Base-by-base conservation (phyloP, 2,888 invertebrate species). In the Napeogenes inachia region DNA sequence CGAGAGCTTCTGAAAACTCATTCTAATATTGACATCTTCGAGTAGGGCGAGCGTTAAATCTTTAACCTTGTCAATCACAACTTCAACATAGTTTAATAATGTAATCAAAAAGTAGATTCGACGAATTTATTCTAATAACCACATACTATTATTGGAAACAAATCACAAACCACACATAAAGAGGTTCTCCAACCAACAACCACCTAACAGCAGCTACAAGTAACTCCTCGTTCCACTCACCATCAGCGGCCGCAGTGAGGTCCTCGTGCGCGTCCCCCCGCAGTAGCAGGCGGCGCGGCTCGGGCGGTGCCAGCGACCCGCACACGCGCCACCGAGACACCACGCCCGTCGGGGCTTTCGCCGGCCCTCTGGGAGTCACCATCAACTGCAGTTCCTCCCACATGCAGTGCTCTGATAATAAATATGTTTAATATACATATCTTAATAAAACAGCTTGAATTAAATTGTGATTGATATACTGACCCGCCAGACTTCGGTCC, bases 271-370 rank as follows among this genome's bases (percentile, higher is more conserved):
- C 1, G 61, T 30, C 35, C 76, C 67, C 62, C 71, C 64, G 12
- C 79, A 74, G 62, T 46, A 64, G n/a, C 79, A 71, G 1, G 13
- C 61, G 45, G 4, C 62, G 62, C 13, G 63, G 33, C 58, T 66
- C 71, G 21, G 71, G 65, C 65, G 81, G 84, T 8, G 75, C 60
- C 54, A 89, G 83, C 4, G 72, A 68, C 4, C 91, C 90, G 70
- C 89, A 90, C 64, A 85, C 88, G 21, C 84, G 81, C 90, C 90
- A 91, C 53, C 84, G 76, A 0, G 81, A 73, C 53, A 73, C 84
- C 42, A 64, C 73, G 2, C 66, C 76, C 5, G 45, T 61, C 2
- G 72, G 69, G 2, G 70, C 60, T 0, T 65, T 55, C 6, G 71
- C 73, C 1, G 77, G 74, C 0, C 87, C 89, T 2, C 64, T 33